These are phyloP conservation scores for Vollenhovia emeryi DNA, from an alignment of 1,140 invertebrate genomes.

Conservation along the genomic window DNA sequence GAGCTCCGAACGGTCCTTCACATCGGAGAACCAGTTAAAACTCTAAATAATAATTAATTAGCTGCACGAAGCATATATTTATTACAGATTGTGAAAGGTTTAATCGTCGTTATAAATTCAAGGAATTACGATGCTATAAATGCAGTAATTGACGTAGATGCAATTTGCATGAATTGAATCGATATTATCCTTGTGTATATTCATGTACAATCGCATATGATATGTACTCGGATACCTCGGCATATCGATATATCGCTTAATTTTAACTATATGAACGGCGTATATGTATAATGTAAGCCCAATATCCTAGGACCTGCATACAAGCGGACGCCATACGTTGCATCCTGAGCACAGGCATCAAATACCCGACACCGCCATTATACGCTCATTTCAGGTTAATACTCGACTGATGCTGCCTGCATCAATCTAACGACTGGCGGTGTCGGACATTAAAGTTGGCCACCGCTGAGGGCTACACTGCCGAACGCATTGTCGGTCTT, in stretches of 20 bases:
- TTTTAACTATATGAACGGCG: constrained; percentile 64
- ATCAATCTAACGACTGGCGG: constrained; percentile 70
- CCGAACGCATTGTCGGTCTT: constrained; percentile 56
- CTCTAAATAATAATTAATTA: background rate
- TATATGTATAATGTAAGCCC: constrained; percentile 72
- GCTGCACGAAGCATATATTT: background rate
- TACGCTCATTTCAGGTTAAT: constrained; percentile 75
- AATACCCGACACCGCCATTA: constrained; percentile 73
- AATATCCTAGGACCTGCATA: constrained; percentile 65
- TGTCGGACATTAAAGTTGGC: constrained; percentile 65
- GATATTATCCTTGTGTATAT: constrained; percentile 22
- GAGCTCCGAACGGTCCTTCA: background rate
- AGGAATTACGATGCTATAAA: background rate
- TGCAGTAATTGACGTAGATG: background rate
- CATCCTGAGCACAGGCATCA: constrained; percentile 66
- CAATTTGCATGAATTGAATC: background rate
- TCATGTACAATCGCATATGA: background rate
- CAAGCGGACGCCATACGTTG: constrained; percentile 63
- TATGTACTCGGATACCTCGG: constrained; percentile 12
- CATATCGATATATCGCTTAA: constrained; percentile 73
- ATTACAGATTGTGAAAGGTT: background rate
- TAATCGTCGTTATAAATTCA: background rate
- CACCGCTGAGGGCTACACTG: constrained; percentile 44
- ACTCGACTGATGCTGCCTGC: constrained; percentile 70
- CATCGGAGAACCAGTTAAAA: background rate